Evolutionary conservation across 2,113 vertebrate species (phyloP).

Genomic region (Leptobrachium ailaonicum): DNA sequence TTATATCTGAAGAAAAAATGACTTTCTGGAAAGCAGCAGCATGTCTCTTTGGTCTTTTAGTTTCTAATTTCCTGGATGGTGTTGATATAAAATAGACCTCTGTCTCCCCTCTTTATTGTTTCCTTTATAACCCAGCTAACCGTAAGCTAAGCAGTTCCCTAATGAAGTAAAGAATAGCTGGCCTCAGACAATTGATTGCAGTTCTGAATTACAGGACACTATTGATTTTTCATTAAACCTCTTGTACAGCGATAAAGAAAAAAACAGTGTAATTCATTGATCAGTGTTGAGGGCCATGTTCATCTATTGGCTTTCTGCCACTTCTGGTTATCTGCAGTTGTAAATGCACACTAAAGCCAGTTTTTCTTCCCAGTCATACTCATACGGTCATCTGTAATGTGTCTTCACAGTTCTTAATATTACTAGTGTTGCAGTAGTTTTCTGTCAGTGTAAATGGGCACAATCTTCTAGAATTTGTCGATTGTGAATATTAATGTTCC

Average conservation of each 20-base stretch:
- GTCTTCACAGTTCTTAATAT: slow-evolving; percentile 60
- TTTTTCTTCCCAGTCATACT: slow-evolving; percentile 71
- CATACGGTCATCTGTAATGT: slow-evolving; percentile 74
- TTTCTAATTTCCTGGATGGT: no score
- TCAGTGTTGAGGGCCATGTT: slow-evolving; percentile 75
- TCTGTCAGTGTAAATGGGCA: slow-evolving; percentile 51
- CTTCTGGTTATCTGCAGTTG: slow-evolving; percentile 71
- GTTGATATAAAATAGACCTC: background rate
- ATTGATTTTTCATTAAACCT: slow-evolving; percentile 95
- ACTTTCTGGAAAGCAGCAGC: no score
- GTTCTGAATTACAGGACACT: slow-evolving; percentile 72
- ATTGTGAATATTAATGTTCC: no score
- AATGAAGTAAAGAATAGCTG: background rate
- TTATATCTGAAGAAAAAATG: no score
- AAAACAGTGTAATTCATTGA: slow-evolving; percentile 83
- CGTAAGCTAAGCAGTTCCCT: slow-evolving; percentile 6
- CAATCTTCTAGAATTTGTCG: no score
- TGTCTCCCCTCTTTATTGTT: background rate
- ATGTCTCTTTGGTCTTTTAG: no score
- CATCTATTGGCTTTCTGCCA: slow-evolving; percentile 89
- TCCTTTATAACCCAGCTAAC: slow-evolving; percentile 10
- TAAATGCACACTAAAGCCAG: slow-evolving; percentile 78
- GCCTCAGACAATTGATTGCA: slow-evolving; percentile 71
- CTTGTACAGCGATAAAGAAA: slow-evolving; percentile 62
- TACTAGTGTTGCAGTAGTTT: slow-evolving; percentile 71